Percentiles rank a stretch among this genome's conserved stretches.
These are phyloP conservation scores for Oceanodroma tethys DNA, from an alignment of 2,113 vertebrate genomes.

Conservation along the genomic window DNA sequence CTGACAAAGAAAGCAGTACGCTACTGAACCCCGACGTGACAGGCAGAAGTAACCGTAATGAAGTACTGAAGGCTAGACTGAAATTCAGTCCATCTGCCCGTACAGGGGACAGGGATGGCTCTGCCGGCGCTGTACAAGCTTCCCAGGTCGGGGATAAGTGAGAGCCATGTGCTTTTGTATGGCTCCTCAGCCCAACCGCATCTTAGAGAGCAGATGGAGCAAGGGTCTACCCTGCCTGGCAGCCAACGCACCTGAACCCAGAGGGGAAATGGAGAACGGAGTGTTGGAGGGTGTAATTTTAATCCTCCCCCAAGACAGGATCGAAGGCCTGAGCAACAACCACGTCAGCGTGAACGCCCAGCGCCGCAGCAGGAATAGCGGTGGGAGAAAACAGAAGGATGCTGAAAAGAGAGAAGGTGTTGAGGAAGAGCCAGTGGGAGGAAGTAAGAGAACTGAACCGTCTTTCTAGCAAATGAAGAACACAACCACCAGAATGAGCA, in stretches of 20 bases:
- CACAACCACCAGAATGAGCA: background rate
- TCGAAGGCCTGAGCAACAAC: background rate
- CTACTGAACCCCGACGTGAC: background rate
- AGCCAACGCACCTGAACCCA: background rate
- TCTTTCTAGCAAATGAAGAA: background rate
- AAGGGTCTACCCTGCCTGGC: background rate
- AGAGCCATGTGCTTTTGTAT: background rate
- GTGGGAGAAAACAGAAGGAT: background rate
- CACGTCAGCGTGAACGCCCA: fast-evolving
- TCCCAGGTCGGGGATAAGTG: background rate
- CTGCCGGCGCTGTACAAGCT: background rate
- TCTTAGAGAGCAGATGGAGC: background rate
- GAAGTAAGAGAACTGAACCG: background rate
- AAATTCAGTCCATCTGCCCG: background rate
- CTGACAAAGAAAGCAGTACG: background rate
- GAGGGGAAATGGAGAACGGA: background rate
- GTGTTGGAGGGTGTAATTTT: background rate
- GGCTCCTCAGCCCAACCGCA: fast-evolving
- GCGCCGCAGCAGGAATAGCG: fast-evolving
- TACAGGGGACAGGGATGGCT: background rate
- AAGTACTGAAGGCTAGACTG: background rate
- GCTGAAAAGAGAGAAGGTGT: background rate
- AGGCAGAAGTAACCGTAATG: background rate
- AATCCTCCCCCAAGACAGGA: background rate
- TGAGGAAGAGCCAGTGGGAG: background rate